A percentile compares a stretch with the other conserved stretches of the same genome.
Evolutionary conservation across 30 jellyfish, hydroid and myxozoan genomes (phyloP).

Genomic region (Clytia hemisphaerica): DNA sequence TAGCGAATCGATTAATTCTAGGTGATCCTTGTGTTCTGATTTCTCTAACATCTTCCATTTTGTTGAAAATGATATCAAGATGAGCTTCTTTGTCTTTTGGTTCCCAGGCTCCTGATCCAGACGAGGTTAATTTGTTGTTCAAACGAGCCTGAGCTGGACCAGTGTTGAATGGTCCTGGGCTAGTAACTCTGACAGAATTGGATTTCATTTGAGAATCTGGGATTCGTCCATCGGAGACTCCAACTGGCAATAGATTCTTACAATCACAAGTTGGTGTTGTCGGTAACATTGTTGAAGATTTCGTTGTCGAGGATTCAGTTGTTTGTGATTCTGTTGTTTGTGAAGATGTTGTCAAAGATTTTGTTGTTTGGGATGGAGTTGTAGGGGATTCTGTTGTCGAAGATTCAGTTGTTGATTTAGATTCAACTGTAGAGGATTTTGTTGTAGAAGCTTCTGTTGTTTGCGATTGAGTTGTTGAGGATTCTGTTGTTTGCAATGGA

Average conservation of each 20-base stretch:
- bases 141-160: constrained; percentile 19
- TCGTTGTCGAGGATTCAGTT: constrained; percentile 1
- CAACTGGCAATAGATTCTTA: neutral
- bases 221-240: constrained; percentile 11
- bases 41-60: neutral
- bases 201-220: neutral
- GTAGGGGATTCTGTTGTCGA: neutral
- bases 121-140: neutral
- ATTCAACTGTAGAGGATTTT: no score
- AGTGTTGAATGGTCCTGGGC: constrained; percentile 8
- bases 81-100: constrained; percentile 6
- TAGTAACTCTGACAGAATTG: constrained; percentile 1
- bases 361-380: neutral
- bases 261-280: constrained; percentile 8
- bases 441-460: no score
- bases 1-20: neutral
- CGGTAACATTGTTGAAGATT: no score
- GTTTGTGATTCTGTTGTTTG: neutral
- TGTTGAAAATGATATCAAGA: constrained; percentile 7
- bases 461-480: no score
- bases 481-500: no score
- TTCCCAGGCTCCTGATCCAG: constrained; percentile 16
- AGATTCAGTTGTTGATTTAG: neutral
- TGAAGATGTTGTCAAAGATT: no score
- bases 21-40: constrained; percentile 8